These are phyloP conservation scores for Cavia porcellus DNA, from an alignment of 2,113 vertebrate genomes.

Conservation along the genomic window DNA sequence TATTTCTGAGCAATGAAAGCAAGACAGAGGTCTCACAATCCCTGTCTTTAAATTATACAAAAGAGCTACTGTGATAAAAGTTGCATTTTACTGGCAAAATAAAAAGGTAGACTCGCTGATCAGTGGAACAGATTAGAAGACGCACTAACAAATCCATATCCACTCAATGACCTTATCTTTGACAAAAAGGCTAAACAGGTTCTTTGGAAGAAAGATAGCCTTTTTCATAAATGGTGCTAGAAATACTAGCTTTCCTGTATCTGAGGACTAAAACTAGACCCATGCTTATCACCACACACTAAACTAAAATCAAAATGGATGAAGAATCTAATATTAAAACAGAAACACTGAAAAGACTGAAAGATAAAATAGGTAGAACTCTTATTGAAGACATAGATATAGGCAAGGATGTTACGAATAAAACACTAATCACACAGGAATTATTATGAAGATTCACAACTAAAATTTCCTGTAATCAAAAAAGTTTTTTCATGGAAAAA, in stretches of 20 bases:
- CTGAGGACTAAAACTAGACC: background rate
- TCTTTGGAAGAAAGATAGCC: background rate
- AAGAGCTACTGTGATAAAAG: background rate
- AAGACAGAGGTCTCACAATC: background rate
- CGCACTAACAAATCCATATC: background rate
- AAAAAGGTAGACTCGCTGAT: background rate
- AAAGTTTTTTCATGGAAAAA: background rate
- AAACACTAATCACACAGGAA: background rate
- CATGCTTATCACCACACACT: background rate
- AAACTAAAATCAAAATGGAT: background rate
- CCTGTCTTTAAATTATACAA: background rate
- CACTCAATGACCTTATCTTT: background rate
- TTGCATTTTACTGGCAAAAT: no score
- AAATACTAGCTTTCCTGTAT: background rate
- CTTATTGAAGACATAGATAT: background rate
- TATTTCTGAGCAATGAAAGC: background rate
- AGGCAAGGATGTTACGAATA: background rate
- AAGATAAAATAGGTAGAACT: background rate
- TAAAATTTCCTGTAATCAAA: background rate
- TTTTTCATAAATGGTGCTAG: background rate
- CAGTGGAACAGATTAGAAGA: background rate
- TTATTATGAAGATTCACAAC: background rate
- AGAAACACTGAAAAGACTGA: background rate
- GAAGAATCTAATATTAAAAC: background rate
- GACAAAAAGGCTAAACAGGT: background rate